A percentile compares a stretch with the other conserved stretches of the same genome.
These are phyloP conservation scores for Elanus axillaris DNA, from an alignment of 2,113 vertebrate genomes.

Conservation along the genomic window DNA sequence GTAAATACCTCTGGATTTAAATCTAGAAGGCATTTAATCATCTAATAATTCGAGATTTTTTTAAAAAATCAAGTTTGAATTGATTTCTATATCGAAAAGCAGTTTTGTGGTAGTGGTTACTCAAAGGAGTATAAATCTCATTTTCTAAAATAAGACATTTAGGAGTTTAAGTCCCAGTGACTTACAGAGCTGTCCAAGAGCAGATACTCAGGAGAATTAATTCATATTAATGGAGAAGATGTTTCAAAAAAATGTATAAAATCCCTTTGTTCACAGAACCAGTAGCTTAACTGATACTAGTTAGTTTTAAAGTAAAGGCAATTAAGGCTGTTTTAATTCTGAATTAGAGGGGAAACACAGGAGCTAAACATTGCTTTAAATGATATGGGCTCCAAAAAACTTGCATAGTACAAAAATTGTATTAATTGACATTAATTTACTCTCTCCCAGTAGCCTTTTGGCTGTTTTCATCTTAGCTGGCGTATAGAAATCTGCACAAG, in stretches of 20 bases:
- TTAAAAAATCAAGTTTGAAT: not conserved
- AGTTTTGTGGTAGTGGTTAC: not conserved
- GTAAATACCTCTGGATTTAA: not conserved
- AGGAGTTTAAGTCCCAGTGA: not conserved
- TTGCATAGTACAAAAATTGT: not conserved
- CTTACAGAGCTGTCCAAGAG: not conserved
- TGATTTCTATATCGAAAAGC: not conserved
- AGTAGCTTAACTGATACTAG: not conserved
- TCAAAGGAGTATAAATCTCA: not conserved
- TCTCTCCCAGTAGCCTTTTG: not conserved
- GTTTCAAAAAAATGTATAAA: not conserved
- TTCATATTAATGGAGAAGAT: not conserved
- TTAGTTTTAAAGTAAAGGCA: not conserved
- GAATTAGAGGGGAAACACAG: not conserved
- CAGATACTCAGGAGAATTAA: not conserved
- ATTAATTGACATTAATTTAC: not conserved
- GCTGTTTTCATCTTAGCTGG: not conserved
- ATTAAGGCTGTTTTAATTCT: not conserved
- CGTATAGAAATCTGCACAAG: not conserved
- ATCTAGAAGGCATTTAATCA: not conserved
- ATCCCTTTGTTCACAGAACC: not conserved
- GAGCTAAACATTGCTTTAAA: not conserved
- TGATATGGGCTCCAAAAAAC: not conserved
- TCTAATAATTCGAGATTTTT: not conserved
- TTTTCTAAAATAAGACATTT: not conserved